These are phyloP conservation scores for Aromia moschata DNA, from an alignment of 2,888 invertebrate species.

Conservation along the genomic window DNA sequence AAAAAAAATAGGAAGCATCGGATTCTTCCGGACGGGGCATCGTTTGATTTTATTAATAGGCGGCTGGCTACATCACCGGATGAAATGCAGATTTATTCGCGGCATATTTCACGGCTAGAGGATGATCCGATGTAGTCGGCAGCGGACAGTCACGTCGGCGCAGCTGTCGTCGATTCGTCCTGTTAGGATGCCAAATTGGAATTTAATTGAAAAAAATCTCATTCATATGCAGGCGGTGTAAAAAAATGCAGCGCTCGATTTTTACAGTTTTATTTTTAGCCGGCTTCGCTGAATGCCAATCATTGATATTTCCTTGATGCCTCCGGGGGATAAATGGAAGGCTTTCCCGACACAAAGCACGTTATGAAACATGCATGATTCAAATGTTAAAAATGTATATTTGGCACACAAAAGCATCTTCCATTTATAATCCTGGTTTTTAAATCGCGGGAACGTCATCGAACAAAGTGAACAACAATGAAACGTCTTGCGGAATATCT, in stretches of 20 bases:
- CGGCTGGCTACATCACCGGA: conserved; percentile 38
- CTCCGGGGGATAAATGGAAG: conserved; percentile 25
- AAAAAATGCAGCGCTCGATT: conserved; percentile 60
- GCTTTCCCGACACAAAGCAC: conserved; percentile 49
- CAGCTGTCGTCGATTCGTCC: conserved; percentile 55
- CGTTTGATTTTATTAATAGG: conserved; percentile 46
- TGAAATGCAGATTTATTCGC: conserved; percentile 52
- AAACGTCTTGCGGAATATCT: conserved; percentile 62
- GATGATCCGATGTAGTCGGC: conserved; percentile 33
- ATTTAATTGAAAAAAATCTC: conserved; percentile 65
- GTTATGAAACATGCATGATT: conserved; percentile 60
- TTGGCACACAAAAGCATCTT: conserved; percentile 57
- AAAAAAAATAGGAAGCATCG: too few relatives aligned
- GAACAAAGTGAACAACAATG: conserved; percentile 63
- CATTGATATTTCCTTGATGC: conserved; percentile 47
- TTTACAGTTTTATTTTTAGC: conserved; percentile 59
- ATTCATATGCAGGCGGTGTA: conserved; percentile 64
- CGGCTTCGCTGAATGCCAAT: conserved; percentile 59
- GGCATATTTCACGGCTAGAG: conserved; percentile 36
- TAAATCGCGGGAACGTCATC: conserved; percentile 59
- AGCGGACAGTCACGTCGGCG: conserved; percentile 35
- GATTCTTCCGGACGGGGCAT: too few relatives aligned
- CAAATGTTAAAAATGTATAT: conserved; percentile 61
- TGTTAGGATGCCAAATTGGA: conserved; percentile 59
- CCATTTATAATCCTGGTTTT: conserved; percentile 62